Conservation (phyloP, 2,888 invertebrate species). For the Dicranocentrus wangi region DNA sequence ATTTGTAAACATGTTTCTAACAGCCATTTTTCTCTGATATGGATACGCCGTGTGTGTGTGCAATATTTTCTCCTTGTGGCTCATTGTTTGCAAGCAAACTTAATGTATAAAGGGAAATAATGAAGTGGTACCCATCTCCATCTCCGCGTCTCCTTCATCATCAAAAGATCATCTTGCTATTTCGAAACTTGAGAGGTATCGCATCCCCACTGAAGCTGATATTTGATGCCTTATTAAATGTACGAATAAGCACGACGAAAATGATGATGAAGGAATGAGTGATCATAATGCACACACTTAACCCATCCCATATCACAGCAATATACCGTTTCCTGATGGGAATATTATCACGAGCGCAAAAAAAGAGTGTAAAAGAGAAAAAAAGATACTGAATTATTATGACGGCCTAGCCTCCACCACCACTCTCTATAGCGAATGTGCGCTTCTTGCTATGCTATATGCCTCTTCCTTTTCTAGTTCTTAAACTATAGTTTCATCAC, state of each 20-base stretch:
- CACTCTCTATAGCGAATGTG: not conserved
- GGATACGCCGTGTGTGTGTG: not conserved
- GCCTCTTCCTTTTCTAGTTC: not conserved
- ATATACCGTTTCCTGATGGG: slow-evolving; percentile 51
- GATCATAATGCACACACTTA: slow-evolving; percentile 42
- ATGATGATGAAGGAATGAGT: slow-evolving; percentile 18
- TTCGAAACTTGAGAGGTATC: slow-evolving; percentile 40
- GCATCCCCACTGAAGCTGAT: slow-evolving; percentile 18
- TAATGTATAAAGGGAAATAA: slow-evolving; percentile 2
- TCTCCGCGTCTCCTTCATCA: slow-evolving; percentile 32
- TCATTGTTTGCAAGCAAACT: slow-evolving; percentile 16
- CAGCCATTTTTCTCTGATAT: too few relatives aligned
- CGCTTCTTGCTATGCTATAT: too few relatives aligned
- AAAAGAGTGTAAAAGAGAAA: slow-evolving; percentile 30
- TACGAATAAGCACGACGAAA: slow-evolving; percentile 55
- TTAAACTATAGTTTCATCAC: slow-evolving; percentile 48
- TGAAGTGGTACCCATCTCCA: slow-evolving; percentile 7
- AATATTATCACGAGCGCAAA: slow-evolving; percentile 53
- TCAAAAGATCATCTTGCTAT: slow-evolving; percentile 55
- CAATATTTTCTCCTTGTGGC: slow-evolving; percentile 6
- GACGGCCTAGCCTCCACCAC: slow-evolving; percentile 28
- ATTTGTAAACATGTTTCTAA: too few relatives aligned
- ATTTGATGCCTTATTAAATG: slow-evolving; percentile 59
- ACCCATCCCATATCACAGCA: slow-evolving; percentile 50
- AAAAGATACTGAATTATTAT: slow-evolving; percentile 31